Base-by-base conservation (phyloP, 2,888 invertebrate species). In the Lacanobia wlatinum region DNA sequence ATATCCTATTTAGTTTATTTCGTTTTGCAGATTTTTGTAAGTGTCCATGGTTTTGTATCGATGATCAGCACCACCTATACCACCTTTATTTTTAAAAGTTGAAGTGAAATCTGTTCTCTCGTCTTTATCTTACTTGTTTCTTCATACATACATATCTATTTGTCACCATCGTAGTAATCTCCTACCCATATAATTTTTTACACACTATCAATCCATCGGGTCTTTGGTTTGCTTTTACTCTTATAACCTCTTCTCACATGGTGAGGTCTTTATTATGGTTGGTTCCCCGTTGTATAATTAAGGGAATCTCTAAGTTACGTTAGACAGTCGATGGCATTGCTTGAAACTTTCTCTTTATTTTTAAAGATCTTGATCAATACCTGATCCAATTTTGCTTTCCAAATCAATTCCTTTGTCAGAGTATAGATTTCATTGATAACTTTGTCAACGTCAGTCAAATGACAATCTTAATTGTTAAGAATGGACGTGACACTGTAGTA, bases 1-100 rank as follows among this genome's bases (percentile, higher is more conserved):
- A 75, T 70, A 53, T 60, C 43, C 50, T 68, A 70, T 64, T 64
- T 80, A 53, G 65, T 74, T 77, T 68, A 59, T 64, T 56, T 21
- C 0, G 21, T 56, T 71, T 74, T 18, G n/a, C 52, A 23, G 10
- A 21, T 28, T 38, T 58, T 52, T 52, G 14, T 48, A 14, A 9
- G 14, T 43, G 14, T 9, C 14, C n/a, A 62, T 16, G 3, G 9
- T 38, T 73, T 52, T 16, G 8, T 23, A 18, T 16, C 12, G 9
- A 12, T 28, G 5, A 9, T 58, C 48, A 14, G 28, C 8, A 28
- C 3, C 23, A 55, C 10, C 8, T 40, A 21, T 1, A 55, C n/a
- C n/a, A n/a, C n/a, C n/a, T n/a, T 23, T 8, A 21, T 6, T 21
- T n/a, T 28, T 52, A 21, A 18, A 0, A 38, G 10, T 40, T n/a